Evolutionary conservation across 2,113 vertebrate genomes (phyloP).

Genomic region (Copsychus sechellarum): DNA sequence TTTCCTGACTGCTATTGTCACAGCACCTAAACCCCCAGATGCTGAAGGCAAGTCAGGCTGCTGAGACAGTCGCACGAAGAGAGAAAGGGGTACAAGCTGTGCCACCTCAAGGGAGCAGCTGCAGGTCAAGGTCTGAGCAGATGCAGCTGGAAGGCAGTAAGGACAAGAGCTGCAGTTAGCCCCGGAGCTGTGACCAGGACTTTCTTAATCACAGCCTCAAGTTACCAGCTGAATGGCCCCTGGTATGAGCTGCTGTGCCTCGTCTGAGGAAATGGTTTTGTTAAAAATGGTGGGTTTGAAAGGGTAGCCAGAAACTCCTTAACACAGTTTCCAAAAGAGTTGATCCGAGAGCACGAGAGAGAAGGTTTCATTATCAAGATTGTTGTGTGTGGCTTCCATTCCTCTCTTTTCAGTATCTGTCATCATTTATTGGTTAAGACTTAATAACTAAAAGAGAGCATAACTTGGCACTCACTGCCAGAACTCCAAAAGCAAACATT

Average conservation of each 20-base stretch:
- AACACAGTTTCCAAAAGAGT: background rate
- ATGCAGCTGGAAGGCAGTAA: background rate
- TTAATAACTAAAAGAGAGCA: background rate
- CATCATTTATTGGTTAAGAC: conserved; percentile 14
- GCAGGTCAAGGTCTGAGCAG: background rate
- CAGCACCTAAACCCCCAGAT: background rate
- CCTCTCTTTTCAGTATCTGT: conserved; percentile 2
- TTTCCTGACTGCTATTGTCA: background rate
- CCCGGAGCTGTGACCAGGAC: background rate
- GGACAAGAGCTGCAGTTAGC: background rate
- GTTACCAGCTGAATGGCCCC: background rate
- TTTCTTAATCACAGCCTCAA: background rate
- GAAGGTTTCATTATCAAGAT: conserved; percentile 32
- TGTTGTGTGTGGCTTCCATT: background rate
- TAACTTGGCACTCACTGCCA: background rate
- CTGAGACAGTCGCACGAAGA: background rate
- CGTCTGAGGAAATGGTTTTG: background rate
- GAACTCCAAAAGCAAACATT: background rate
- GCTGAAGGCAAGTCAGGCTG: background rate
- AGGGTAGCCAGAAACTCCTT: background rate
- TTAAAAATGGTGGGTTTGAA: background rate
- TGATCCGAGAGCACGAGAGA: background rate
- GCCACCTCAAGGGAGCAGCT: background rate
- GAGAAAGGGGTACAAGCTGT: background rate
- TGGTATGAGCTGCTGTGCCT: background rate